Base-by-base conservation (phyloP, 2,113 vertebrate genomes). In the Pteropus alecto region DNA sequence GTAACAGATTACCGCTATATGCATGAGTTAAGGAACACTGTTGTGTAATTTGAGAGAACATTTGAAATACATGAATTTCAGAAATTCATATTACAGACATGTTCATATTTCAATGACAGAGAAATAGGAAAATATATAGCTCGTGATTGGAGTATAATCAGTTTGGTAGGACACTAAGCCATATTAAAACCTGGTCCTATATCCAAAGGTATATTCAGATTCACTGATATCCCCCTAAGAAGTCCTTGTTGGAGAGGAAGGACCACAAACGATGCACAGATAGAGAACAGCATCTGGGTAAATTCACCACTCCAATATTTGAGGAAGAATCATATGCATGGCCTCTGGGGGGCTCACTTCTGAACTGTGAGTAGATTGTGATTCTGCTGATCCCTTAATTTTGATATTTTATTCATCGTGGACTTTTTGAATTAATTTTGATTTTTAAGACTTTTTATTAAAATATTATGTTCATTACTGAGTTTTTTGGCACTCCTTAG, bases 1-100 rank as follows among this genome's bases (percentile, higher is more conserved):
- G 81, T 87, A 97, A 87, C 87, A 97, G 90, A 96, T 97, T 93
- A 93, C n/a, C 88, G 58, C 92, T 96, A 94, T 83, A 82, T 97
- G 93, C 73, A 54, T 82, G 51, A 90, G 84, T 41, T 92, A 96
- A 35, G 74, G 93, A 96, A 97, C 82, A 73, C 11, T 68, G 33
- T 82, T 94, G 77, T 88, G 14, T 35, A 93, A 97, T 73, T 15
- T 84, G 74, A 96, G 92, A 61, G 90, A 95, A 78, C 56, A 92
- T 93, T 89, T 89, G 87, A 96, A 96, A 96, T 96, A 70, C 35
- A 83, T 76, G 74, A 83, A 96, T 95, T 96, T 70, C 61, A 84
- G 87, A 86, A 93, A 90, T 87, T 96, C 13, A n/a, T 63, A 92
- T 58, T 93, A 73, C 60, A 93, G 35, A 56, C 38, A 41, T 54